Percentiles rank a stretch among this genome's conserved stretches.
Evolutionary conservation across 2,888 invertebrate species (phyloP).

Genomic region (Eremobia ochroleuca): DNA sequence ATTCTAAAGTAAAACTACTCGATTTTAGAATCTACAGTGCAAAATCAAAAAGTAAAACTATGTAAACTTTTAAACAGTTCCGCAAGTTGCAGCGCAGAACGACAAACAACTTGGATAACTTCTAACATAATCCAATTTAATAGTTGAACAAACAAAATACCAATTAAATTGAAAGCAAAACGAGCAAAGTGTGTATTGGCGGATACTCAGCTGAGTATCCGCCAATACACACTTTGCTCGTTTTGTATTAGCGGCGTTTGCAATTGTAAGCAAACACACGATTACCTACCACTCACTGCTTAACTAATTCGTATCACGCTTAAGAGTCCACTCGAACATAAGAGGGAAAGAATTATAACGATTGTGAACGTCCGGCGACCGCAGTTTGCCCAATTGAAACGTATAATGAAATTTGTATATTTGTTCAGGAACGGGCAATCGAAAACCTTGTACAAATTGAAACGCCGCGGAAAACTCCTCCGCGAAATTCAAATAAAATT

Average conservation of each 20-base stretch:
- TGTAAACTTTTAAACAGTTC: conserved; percentile 59
- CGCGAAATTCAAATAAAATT: conserved; percentile 82
- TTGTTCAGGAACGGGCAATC: conserved; percentile 70
- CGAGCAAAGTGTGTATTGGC: conserved; percentile 81
- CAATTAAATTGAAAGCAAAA: conserved; percentile 80
- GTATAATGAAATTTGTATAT: conserved; percentile 84
- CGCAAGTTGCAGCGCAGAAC: conserved; percentile 58
- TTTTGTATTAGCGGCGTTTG: conserved; percentile 83
- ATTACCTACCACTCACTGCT: conserved; percentile 83
- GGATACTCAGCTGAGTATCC: conserved; percentile 80
- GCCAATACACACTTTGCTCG: too few species aligned
- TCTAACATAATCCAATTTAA: conserved; percentile 70
- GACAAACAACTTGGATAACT: conserved; percentile 64
- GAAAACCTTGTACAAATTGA: conserved; percentile 77
- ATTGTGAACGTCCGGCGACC: conserved; percentile 72
- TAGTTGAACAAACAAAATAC: conserved; percentile 75
- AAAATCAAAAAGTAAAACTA: conserved; percentile 57
- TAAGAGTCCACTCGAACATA: conserved; percentile 77
- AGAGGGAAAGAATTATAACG: conserved; percentile 78
- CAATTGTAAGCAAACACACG: conserved; percentile 85
- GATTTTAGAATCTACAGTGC: conserved; percentile 45
- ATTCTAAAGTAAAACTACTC: conserved; percentile 21
- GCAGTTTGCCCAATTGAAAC: conserved; percentile 80
- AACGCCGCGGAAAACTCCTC: conserved; percentile 74
- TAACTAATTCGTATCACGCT: conserved; percentile 86